These are phyloP conservation scores for Mactra quadrangularis DNA, from an alignment of 1,140 invertebrate genomes.

Conservation along the genomic window DNA sequence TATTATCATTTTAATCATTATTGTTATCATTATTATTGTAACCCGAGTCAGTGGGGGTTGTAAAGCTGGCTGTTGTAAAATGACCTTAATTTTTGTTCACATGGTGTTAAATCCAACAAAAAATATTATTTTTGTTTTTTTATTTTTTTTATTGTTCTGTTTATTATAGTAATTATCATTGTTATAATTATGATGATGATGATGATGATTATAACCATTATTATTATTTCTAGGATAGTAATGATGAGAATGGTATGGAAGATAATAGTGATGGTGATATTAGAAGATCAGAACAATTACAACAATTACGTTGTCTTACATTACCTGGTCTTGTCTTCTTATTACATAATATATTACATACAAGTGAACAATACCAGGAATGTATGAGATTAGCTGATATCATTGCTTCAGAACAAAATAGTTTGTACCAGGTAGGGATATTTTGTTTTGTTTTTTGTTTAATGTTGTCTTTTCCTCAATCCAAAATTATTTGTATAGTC, in stretches of 20 bases:
- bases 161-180: too few species aligned
- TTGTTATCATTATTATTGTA: too few species aligned
- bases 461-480: neutral
- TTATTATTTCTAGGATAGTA: too few species aligned
- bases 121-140: too few species aligned
- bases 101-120: too few species aligned
- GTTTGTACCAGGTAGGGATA: slow-evolving; percentile 88
- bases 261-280: neutral
- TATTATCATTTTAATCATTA: too few species aligned
- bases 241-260: slow-evolving; percentile 81
- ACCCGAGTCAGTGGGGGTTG: too few species aligned
- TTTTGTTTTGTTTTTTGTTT: neutral
- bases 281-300: slow-evolving; percentile 87
- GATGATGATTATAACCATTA: too few species aligned
- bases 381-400: slow-evolving; percentile 92
- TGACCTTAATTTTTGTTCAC: too few species aligned
- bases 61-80: too few species aligned
- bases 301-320: slow-evolving; percentile 90
- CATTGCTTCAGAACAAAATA: slow-evolving; percentile 90
- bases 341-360: slow-evolving; percentile 91
- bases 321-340: slow-evolving; percentile 91
- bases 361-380: slow-evolving; percentile 90
- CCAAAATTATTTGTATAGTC: neutral
- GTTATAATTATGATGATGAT: too few species aligned
- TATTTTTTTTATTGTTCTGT: too few species aligned